Evolutionary conservation across 2,888 invertebrate species (phyloP).

Genomic region (Drosophila phalerata): DNA sequence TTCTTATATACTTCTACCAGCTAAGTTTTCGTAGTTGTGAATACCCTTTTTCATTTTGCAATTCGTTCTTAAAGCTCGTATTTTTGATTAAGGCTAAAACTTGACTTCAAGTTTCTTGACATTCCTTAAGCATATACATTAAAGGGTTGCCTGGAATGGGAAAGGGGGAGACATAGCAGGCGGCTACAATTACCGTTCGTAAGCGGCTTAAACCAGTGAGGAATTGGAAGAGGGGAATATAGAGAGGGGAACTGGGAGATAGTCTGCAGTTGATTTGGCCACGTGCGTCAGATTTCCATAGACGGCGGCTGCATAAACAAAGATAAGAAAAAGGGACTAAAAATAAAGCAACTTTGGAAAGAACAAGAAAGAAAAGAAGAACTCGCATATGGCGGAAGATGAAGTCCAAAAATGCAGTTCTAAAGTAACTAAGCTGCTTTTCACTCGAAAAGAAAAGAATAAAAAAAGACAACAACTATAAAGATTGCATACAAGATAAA

Average conservation of each 20-base stretch:
- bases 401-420: conserved; percentile 68
- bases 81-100: conserved; percentile 1
- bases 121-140: conserved; percentile 9
- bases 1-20: not conserved
- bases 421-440: conserved; percentile 55
- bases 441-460: conserved; percentile 12
- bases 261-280: conserved; percentile 29
- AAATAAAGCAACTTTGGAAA: conserved; percentile 30
- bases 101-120: conserved; percentile 9
- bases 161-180: not conserved
- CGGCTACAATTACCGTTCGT: conserved; percentile 64
- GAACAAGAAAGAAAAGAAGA: conserved; percentile 14
- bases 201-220: conserved; percentile 66
- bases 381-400: conserved; percentile 12
- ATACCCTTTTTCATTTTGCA: not conserved
- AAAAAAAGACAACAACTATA: conserved; percentile 6
- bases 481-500: conserved; percentile 28
- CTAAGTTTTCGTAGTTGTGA: not conserved
- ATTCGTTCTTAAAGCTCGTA: not conserved
- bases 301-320: conserved; percentile 62
- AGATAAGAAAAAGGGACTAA: conserved; percentile 57
- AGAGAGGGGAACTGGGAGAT: conserved; percentile 2
- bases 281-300: conserved; percentile 47
- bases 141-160: conserved; percentile 48
- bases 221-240: not conserved